Evolutionary conservation across 2,797 vertebrate genomes (phyloP).

Genomic region (Hypotaenidia philippensis): DNA sequence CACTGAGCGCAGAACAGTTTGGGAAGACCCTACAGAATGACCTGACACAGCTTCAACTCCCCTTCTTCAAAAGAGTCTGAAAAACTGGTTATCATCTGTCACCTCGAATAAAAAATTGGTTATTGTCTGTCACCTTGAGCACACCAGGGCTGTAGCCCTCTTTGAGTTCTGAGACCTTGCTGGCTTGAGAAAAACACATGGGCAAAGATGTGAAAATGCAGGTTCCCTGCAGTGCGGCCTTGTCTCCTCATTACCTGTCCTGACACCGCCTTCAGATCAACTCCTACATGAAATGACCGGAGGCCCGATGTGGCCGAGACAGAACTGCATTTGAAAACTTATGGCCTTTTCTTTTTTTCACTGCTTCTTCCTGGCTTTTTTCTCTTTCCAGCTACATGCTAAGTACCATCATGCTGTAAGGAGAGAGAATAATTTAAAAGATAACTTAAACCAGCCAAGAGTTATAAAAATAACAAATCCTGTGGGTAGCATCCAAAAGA

Average conservation of each 20-base stretch:
- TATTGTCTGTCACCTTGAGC: not conserved
- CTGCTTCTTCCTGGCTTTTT: constrained; percentile 19
- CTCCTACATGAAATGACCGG: not conserved
- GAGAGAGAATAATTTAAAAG: constrained; percentile 46
- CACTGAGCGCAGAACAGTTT: not conserved
- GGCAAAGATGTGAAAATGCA: not conserved
- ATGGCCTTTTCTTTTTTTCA: not conserved
- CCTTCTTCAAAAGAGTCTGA: not conserved
- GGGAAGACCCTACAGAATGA: not conserved
- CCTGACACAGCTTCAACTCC: not conserved
- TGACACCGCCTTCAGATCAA: not conserved
- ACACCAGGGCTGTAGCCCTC: not conserved
- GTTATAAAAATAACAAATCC: constrained; percentile 67
- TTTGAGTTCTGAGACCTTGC: not conserved
- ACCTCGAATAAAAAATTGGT: not conserved
- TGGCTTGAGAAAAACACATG: not conserved
- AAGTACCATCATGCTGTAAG: constrained; percentile 38
- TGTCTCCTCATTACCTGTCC: not conserved
- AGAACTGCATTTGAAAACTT: not conserved
- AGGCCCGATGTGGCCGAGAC: not conserved
- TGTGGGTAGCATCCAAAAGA: constrained; percentile 62
- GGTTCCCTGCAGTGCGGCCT: not conserved
- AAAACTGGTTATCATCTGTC: not conserved
- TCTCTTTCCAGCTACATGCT: constrained; percentile 21
- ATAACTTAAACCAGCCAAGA: constrained; percentile 26